Base-by-base conservation (phyloP, 2,113 vertebrate species). In the Pantherophis guttatus region DNA sequence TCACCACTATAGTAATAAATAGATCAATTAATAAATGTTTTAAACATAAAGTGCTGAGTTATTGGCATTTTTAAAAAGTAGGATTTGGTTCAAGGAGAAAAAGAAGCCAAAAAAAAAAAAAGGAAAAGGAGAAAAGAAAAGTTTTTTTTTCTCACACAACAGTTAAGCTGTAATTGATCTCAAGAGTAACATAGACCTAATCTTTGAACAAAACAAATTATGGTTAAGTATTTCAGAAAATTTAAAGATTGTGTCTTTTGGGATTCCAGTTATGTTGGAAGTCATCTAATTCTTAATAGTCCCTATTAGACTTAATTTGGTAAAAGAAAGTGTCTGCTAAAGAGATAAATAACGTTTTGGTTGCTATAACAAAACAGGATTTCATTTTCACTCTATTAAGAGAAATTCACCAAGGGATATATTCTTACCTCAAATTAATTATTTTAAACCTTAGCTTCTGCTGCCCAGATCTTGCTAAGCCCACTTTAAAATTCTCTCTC, bases 221-320 rank as follows among this genome's bases (percentile, higher is more conserved):
- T 87, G 54, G 52, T 90, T 81, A 95, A 95, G 93, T 95, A 96
- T 97, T 97, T 96, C 96, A 94, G 93, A 97, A 97, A 96, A 96
- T 93, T 94, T 94, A 95, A 97, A 96, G 94, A 95, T 96, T 96
- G 58, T 81, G 39, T 93, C 88, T 29, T 81, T 75, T 90, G 95
- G 95, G 95, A 96, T 91, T 93, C 89, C 10, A 1, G 4, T 88
- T 48, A 44, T 86, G 94, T 96, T 93, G 86, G 88, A 95, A 95
- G 48, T 65, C 33, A 95, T 95, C 54, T 10, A 2, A 87, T 94
- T 96, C 95, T 94, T 93, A 93, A 57, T 65, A 33, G 55, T 95
- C 92, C 93, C 90, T 81, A 93, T 96, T 94, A 97, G 94, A 87
- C 89, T 88, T 94, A 93, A 95, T 94, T 95, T 94, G 85, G 91